Percentiles rank a stretch among this genome's conserved stretches.
phyloP scores from a whole-genome alignment of 92 coral and sea anemone genomes.

The Diadumene lineata region DNA sequence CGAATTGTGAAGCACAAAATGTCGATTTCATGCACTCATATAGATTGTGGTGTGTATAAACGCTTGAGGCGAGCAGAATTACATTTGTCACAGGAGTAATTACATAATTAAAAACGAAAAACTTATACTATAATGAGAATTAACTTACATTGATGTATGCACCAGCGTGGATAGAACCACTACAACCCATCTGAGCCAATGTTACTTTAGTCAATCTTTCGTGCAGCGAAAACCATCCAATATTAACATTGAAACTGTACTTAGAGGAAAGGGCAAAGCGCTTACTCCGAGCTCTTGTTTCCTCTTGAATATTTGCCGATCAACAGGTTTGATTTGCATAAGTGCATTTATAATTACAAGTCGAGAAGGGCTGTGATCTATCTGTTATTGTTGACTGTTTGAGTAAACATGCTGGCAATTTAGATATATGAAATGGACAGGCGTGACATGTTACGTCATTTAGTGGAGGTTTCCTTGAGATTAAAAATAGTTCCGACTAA shows the following conservation, averaged over 20 bases:
- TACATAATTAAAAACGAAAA: background rate
- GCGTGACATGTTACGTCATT: background rate
- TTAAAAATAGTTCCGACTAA: background rate
- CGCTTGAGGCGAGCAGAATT: no score
- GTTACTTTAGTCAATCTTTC: background rate
- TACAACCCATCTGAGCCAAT: slow-evolving; percentile 24
- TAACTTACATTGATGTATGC: slow-evolving; percentile 21
- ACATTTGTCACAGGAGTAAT: no score
- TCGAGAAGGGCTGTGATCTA: background rate
- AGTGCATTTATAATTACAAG: background rate
- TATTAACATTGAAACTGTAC: background rate
- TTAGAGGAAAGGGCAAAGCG: no score
- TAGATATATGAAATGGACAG: no score
- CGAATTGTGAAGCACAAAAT: background rate
- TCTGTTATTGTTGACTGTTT: background rate
- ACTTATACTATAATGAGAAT: background rate
- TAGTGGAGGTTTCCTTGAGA: background rate
- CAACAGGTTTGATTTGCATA: slow-evolving; percentile 19
- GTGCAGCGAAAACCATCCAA: background rate
- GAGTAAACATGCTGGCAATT: no score
- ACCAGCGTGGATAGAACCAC: slow-evolving; percentile 27
- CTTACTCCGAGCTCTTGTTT: background rate
- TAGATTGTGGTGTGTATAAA: no score
- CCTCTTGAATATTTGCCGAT: background rate
- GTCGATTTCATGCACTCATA: background rate